Conservation (phyloP, 2,113 vertebrate genomes). For the Pluvianellus socialis region DNA sequence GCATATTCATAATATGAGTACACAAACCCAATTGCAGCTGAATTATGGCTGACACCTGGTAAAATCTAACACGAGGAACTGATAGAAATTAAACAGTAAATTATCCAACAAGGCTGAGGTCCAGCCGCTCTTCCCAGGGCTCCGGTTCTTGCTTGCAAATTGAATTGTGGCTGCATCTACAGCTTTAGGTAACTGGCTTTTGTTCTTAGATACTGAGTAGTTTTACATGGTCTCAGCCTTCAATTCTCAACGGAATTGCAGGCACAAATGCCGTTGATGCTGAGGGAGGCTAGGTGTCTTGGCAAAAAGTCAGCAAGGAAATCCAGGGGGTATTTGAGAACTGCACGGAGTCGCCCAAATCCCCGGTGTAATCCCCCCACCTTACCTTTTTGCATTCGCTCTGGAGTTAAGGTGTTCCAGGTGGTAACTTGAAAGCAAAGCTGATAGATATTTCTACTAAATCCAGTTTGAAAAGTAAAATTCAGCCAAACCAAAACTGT, state of each 20-base stretch:
- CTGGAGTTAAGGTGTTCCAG: not conserved
- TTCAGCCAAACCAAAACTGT: not conserved
- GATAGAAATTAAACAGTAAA: conserved; percentile 7
- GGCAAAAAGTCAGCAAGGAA: not conserved
- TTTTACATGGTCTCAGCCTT: not conserved
- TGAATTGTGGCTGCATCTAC: not conserved
- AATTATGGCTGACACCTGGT: not conserved
- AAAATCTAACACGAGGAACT: not conserved
- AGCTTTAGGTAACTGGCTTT: not conserved
- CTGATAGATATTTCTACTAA: not conserved
- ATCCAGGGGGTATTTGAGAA: not conserved
- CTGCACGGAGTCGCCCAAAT: not conserved
- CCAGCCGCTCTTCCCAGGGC: not conserved
- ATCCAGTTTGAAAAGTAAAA: not conserved
- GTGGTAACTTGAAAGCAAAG: not conserved
- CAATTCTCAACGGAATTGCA: not conserved
- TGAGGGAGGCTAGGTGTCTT: not conserved
- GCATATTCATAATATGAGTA: not conserved
- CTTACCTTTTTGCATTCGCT: not conserved
- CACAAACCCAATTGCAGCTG: not conserved
- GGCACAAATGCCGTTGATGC: not conserved
- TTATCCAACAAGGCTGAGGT: not conserved
- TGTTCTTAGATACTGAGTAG: not conserved
- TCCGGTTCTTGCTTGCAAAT: not conserved
- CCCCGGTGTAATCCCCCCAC: not conserved